Evolutionary conservation across 2,888 invertebrate species (phyloP), one percentile per base, ranked within the genome.

Genomic region (Metellina segmentata): DNA sequence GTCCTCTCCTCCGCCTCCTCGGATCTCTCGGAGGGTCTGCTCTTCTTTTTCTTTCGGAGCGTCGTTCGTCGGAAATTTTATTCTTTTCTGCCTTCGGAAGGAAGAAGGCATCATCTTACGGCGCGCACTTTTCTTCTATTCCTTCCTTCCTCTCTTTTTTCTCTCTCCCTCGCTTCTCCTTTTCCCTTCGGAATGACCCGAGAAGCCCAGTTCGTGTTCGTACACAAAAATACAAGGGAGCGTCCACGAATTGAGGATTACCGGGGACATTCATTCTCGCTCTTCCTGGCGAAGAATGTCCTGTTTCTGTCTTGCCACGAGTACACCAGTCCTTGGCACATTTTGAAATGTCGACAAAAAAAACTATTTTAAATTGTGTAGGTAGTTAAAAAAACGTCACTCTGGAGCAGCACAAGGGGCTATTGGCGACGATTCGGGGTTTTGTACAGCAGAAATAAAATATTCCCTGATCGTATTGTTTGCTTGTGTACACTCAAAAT

Each of bases 191-290:
- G 82, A 91, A 91, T 91, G 91, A 91, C 91, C 87, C 78, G 83
- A 77, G 91, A 91, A 91, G 91, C 91, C 82, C 49, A 69, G 72
- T 72, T 85, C 74, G 79, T 91, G 91, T 91, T 87, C 91, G 72
- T 82, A 91, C 91, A 87, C 82, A 90, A 86, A 75, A 86, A 34
- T 48, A 69, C 51, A 7, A 8, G 1, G 19, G 75, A 75, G 13
- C 75, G 34, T 52, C 6, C 49, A 72, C 70, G 8, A 86, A 87
- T 75, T 71, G 77, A 61, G 82, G 49, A 49, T n/a, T 13, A 61
- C 34, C 34, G n/a, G 20, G 19, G 61, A 81, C 9, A 13, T 49
- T 8, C 34, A 5, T 6, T 61, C 49, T 49, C 49, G 16, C 77
- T 19, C 8, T 51, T n/a, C 19, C n/a, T 5, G 9, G 4, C 1